Conservation (phyloP, 2,888 invertebrate species). For the Morpho achilles region DNA sequence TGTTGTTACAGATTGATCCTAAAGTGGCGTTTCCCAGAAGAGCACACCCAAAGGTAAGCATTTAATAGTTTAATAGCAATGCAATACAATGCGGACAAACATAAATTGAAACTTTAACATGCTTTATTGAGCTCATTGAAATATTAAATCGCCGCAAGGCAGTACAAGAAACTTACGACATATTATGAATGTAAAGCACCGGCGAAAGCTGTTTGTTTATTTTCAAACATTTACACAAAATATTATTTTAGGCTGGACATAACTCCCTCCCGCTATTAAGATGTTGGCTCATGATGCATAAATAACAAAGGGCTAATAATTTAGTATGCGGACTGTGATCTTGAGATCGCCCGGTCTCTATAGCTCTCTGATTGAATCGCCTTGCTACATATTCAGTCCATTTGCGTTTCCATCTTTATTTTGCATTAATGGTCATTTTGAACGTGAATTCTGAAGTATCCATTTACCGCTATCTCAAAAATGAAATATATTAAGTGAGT, state of each 20-base stretch:
- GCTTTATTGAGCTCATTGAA: conserved; percentile 55
- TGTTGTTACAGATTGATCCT: conserved; percentile 96
- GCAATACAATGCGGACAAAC: conserved; percentile 38
- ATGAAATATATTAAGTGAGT: too few relatives aligned
- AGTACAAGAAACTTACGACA: conserved; percentile 54
- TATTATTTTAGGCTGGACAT: conserved; percentile 77
- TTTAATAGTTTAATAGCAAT: conserved; percentile 34
- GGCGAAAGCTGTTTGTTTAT: conserved; percentile 62
- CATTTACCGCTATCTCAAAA: background rate
- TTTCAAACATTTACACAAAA: conserved; percentile 75
- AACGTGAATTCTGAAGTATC: background rate
- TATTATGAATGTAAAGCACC: conserved; percentile 54
- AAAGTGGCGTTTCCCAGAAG: conserved; percentile 99
- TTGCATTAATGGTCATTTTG: conserved; percentile 2
- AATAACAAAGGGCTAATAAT: conserved; percentile 73
- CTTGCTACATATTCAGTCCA: conserved; percentile 57
- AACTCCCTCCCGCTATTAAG: conserved; percentile 71
- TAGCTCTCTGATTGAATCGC: conserved; percentile 65
- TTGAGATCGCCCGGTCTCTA: conserved; percentile 53
- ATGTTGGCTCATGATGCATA: conserved; percentile 75
- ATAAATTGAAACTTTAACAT: conserved; percentile 57
- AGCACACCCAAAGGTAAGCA: conserved; percentile 98
- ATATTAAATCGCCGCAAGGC: conserved; percentile 54
- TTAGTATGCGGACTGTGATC: conserved; percentile 73
- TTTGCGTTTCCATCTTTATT: conserved; percentile 36